Base-by-base conservation (phyloP, 2,797 vertebrate species). In the Centroberyx gerrardi region DNA sequence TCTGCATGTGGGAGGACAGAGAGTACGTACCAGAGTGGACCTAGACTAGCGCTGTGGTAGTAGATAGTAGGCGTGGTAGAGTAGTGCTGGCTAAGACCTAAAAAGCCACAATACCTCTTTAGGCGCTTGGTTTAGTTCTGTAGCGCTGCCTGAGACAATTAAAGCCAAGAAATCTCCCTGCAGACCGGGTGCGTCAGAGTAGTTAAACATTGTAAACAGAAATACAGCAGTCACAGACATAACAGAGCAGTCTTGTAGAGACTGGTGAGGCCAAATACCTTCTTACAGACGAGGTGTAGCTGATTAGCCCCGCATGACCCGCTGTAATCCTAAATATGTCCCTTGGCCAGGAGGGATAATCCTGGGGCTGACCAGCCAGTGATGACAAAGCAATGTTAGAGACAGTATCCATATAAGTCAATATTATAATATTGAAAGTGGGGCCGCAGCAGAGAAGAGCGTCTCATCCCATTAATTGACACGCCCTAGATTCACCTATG, bases 1-100 rank as follows among this genome's bases (percentile, higher is more conserved):
- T 91, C 90, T 87, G 92, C 89, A 78, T 92, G 68, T 90, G 85
- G 83, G 93, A 91, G 89, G 93, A 92, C 77, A 84, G 75, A 92
- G 87, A 92, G 94, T 96, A 95, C 90, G 95, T 96, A 93, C 69
- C 53, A 7, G 17, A 48, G 22, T 5, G 48, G 59, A 38, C 10
- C 29, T 29, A 28, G 14, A 58, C 33, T 63, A 46, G 61, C 22
- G 5, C 46, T 33, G 33, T 33, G 33, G 33, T 33, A 33, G 29
- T 52, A 51, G 28, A 8, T 14, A 51, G 28, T 5, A 63, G 62
- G 48, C 12, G 15, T 51, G 46, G 62, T 22, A 27, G 44, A 33
- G 29, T 13, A 18, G 28, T 31, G 4, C 18, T 53, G 52, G 13
- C 42, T 44, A 44, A 12, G 9, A 14, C 42, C 42, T 44, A 44